phyloP scores from a whole-genome alignment of 1,140 invertebrate species.

The Habropoda laboriosa region DNA sequence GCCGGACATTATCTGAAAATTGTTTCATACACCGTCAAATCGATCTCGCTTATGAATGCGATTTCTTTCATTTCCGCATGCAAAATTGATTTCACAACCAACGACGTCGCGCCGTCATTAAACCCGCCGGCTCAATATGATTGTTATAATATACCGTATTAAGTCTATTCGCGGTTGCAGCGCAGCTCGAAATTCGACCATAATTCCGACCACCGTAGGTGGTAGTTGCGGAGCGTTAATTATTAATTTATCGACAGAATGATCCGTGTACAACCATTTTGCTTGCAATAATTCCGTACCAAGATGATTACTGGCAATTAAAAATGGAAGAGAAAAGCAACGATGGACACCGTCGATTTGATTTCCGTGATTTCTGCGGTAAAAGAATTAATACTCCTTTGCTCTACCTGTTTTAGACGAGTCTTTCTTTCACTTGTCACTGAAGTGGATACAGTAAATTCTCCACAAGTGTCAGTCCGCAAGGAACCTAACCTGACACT shows the following conservation, averaged over 20 bases:
- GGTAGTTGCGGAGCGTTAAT: constrained; percentile 19
- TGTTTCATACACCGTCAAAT: background rate
- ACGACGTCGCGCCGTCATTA: background rate
- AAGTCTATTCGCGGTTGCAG: constrained; percentile 1
- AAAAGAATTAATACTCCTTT: no score
- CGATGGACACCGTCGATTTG: no score
- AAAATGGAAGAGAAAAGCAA: background rate
- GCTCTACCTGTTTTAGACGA: no score
- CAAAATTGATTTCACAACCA: background rate
- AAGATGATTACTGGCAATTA: background rate
- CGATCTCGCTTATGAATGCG: background rate
- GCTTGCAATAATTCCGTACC: background rate
- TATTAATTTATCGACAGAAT: constrained; percentile 24
- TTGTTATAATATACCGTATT: constrained; percentile 26
- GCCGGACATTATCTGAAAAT: constrained; percentile 4
- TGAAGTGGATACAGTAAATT: no score
- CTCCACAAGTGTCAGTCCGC: no score
- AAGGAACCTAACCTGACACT: no score
- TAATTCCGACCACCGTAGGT: constrained; percentile 12
- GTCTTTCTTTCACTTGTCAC: no score
- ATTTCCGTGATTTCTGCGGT: no score
- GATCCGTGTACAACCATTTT: constrained; percentile 1
- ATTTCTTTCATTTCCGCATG: constrained; percentile 3
- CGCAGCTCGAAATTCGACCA: constrained; percentile 5
- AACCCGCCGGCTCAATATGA: constrained; percentile 1